Percentiles rank a stretch among this genome's conserved stretches.
Evolutionary conservation across 1,140 invertebrate species (phyloP).

Genomic region (Pseudomyrmex concolor): DNA sequence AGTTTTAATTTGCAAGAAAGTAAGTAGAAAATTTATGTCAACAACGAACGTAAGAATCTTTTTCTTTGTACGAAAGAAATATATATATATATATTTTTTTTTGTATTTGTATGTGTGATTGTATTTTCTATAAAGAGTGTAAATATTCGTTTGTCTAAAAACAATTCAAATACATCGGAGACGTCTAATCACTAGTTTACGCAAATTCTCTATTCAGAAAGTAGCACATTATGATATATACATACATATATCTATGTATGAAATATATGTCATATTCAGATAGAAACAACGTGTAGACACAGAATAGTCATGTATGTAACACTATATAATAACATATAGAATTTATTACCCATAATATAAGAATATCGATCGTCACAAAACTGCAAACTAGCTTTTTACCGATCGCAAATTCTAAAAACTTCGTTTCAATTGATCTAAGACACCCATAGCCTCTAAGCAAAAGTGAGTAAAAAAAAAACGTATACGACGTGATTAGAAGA

Average conservation of each 20-base stretch:
- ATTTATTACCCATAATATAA: conserved; percentile 51
- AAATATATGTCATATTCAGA: conserved; percentile 58
- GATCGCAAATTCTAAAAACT: conserved; percentile 54
- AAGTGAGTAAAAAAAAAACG: conserved; percentile 55
- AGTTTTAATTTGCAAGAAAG: no score
- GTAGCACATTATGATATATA: conserved; percentile 54
- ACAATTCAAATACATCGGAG: no score
- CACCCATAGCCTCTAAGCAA: conserved; percentile 76
- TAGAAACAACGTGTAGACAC: conserved; percentile 55
- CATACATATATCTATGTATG: neutral
- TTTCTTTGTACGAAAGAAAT: neutral
- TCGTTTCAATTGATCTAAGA: conserved; percentile 75
- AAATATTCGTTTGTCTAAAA: conserved; percentile 53
- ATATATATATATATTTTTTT: no score
- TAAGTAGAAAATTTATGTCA: no score
- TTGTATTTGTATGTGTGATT: neutral
- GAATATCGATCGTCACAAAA: conserved; percentile 63
- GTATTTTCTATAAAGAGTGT: conserved; percentile 38
- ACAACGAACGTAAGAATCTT: neutral
- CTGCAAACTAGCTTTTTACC: conserved; percentile 42
- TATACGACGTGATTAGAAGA: conserved; percentile 40
- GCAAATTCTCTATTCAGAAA: conserved; percentile 61
- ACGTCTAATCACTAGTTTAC: conserved; percentile 66
- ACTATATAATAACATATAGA: conserved; percentile 29
- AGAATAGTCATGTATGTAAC: conserved; percentile 49